These are phyloP conservation scores for Sinocyclocheilus rhinocerous DNA, from an alignment of 2,113 vertebrate genomes.

Conservation along the genomic window DNA sequence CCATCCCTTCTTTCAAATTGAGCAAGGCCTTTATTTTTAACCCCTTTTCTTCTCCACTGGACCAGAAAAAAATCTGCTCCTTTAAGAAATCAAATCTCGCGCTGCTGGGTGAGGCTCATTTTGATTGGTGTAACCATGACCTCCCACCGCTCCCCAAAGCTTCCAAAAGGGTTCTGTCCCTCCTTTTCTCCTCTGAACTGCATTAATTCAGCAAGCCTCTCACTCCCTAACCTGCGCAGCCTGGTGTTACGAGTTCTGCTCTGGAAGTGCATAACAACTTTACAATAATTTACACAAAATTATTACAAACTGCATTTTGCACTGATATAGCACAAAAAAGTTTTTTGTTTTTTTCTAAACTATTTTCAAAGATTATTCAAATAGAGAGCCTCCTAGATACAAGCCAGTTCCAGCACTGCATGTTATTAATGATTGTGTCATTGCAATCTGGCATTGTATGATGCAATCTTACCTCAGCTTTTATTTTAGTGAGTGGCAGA, in stretches of 20 bases:
- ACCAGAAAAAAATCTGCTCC: background rate
- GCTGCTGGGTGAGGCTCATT: background rate
- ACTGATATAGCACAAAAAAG: background rate
- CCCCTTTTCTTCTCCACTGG: background rate
- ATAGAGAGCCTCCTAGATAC: background rate
- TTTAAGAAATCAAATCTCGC: conserved; percentile 41
- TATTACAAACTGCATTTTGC: background rate
- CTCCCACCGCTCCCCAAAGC: background rate
- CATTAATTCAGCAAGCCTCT: background rate
- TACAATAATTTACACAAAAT: background rate
- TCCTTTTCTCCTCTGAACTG: conserved; percentile 20
- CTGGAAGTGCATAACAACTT: background rate
- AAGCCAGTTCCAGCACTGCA: background rate
- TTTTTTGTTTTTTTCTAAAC: background rate
- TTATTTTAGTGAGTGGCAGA: conserved; percentile 1
- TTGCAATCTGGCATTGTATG: background rate
- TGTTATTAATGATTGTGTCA: background rate
- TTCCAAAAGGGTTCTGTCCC: conserved; percentile 6
- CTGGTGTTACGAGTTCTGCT: background rate
- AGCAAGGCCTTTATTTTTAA: background rate
- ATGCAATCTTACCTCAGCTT: background rate
- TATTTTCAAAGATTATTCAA: background rate
- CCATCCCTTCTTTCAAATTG: background rate
- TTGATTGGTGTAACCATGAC: conserved; percentile 42
- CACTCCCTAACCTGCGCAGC: background rate